phyloP scores from a whole-genome alignment of 2,888 invertebrate species.

The Syritta pipiens region DNA sequence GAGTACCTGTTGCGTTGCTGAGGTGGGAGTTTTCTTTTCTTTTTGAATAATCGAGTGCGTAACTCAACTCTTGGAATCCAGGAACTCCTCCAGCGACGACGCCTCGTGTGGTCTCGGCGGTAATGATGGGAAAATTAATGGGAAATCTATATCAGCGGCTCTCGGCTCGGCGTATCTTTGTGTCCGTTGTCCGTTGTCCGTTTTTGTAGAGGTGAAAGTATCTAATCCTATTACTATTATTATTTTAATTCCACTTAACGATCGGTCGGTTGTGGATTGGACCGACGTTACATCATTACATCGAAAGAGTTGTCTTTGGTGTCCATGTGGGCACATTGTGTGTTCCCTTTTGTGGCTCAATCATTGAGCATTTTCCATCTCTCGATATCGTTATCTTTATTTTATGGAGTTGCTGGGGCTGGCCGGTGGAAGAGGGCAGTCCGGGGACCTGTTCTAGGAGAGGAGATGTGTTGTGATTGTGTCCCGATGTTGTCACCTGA shows the following conservation, averaged over 20 bases:
- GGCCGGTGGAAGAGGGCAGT: background rate
- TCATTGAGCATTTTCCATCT: slow-evolving; percentile 66
- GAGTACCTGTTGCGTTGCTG: slow-evolving; percentile 52
- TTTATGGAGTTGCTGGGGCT: slow-evolving; percentile 11
- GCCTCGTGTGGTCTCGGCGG: slow-evolving; percentile 59
- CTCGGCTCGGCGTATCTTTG: slow-evolving; percentile 17
- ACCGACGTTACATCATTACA: slow-evolving; percentile 47
- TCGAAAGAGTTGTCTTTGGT: slow-evolving; percentile 14
- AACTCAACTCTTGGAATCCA: slow-evolving; percentile 62
- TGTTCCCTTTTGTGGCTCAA: slow-evolving; percentile 50
- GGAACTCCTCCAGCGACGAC: slow-evolving; percentile 33
- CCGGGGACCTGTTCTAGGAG: slow-evolving; percentile 28
- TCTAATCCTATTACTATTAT: slow-evolving; percentile 66
- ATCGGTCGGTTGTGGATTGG: slow-evolving; percentile 18
- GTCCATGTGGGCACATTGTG: slow-evolving; percentile 61
- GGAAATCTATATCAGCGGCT: slow-evolving; percentile 52
- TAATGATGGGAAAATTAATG: slow-evolving; percentile 65
- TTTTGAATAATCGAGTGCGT: slow-evolving; percentile 55
- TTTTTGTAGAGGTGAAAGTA: slow-evolving; percentile 50
- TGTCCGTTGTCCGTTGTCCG: background rate
- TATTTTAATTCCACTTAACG: slow-evolving; percentile 68
- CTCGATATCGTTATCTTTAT: slow-evolving; percentile 49
- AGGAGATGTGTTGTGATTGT: slow-evolving; percentile 44
- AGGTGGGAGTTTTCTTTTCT: slow-evolving; percentile 54
- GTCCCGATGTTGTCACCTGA: slow-evolving; percentile 66